phyloP scores from a whole-genome alignment of 2,888 invertebrate genomes.

The Calameuta idolon region DNA sequence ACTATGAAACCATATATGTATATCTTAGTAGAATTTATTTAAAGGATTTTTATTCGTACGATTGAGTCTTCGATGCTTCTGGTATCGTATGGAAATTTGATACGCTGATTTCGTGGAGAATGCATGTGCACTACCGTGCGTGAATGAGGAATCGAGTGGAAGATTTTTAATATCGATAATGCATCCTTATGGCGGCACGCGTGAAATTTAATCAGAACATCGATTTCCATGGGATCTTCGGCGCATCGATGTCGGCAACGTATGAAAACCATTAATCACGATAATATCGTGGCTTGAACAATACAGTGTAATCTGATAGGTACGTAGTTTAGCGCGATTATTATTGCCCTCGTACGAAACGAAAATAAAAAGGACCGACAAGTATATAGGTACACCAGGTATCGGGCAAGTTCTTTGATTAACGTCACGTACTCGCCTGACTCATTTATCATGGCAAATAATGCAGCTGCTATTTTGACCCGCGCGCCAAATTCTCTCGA shows the following conservation, averaged over 20 bases:
- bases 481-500: constrained; percentile 37
- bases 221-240: constrained; percentile 17
- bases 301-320: background rate
- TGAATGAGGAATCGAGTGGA: background rate
- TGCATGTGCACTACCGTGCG: background rate
- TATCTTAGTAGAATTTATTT: background rate
- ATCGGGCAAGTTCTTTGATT: constrained; percentile 14
- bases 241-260: background rate
- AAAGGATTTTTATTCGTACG: background rate
- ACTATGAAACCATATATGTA: background rate
- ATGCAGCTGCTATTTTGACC: constrained; percentile 36
- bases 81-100: background rate
- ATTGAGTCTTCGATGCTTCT: background rate
- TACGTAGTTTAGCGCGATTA: constrained; percentile 5
- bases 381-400: background rate
- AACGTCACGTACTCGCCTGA: constrained; percentile 31
- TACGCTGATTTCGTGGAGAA: background rate
- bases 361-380: constrained; percentile 6
- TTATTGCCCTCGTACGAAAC: background rate
- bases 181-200: constrained; percentile 26
- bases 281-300: constrained; percentile 8
- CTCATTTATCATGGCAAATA: constrained; percentile 38
- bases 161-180: constrained; percentile 29
- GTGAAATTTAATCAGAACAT: constrained; percentile 33
- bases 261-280: constrained; percentile 27